Evolutionary conservation across 1,140 invertebrate genomes (phyloP).

Genomic region (Pararge aegeria): DNA sequence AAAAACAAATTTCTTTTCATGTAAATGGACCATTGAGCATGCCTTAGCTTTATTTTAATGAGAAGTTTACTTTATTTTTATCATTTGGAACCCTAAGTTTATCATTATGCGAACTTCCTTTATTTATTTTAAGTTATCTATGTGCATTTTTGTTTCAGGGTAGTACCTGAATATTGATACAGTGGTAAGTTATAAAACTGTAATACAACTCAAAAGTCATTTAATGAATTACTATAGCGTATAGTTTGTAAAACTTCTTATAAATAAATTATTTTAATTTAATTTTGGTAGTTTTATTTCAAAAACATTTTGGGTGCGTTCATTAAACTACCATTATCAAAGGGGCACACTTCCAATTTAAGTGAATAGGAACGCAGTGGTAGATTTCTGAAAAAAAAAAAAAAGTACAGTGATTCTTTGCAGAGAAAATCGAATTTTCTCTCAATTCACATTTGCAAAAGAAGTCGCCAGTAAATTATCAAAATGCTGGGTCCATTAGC

Average conservation of each 20-base stretch:
- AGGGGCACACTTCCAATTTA: not conserved
- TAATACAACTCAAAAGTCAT: too few relatives aligned
- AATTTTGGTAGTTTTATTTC: slow-evolving; percentile 7
- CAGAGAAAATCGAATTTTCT: slow-evolving; percentile 36
- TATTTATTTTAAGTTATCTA: too few relatives aligned
- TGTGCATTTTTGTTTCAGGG: too few relatives aligned
- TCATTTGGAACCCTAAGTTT: too few relatives aligned
- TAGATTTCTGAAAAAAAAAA: slow-evolving; percentile 32
- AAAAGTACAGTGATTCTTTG: slow-evolving; percentile 10
- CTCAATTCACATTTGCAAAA: slow-evolving; percentile 12
- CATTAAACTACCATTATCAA: slow-evolving; percentile 32
- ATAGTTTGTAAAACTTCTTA: not conserved
- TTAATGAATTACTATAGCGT: not conserved
- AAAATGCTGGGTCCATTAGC: slow-evolving; percentile 67
- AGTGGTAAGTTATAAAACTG: too few relatives aligned
- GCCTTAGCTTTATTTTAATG: too few relatives aligned
- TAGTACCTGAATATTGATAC: too few relatives aligned
- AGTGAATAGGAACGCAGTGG: slow-evolving; percentile 37
- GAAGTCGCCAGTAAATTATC: slow-evolving; percentile 25
- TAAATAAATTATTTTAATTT: not conserved
- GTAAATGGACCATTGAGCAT: too few relatives aligned
- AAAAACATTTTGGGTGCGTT: slow-evolving; percentile 5
- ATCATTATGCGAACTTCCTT: too few relatives aligned
- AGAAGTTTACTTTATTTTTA: too few relatives aligned
- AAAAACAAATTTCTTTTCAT: too few relatives aligned